Evolutionary conservation across 2,888 invertebrate genomes (phyloP).

Genomic region (Drosophila anomelani): DNA sequence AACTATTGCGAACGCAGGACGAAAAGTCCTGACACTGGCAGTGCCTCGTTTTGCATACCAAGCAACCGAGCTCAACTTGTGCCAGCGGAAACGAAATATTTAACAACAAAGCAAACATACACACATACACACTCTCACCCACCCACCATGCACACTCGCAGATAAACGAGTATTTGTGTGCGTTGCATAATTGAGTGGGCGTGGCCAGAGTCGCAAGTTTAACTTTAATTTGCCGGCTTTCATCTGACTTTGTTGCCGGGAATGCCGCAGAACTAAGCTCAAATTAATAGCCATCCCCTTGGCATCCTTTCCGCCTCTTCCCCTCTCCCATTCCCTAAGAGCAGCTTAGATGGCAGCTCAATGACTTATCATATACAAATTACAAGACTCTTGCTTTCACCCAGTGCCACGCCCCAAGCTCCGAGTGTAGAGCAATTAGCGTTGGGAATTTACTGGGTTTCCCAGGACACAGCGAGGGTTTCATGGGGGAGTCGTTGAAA

Average conservation of each 20-base stretch:
- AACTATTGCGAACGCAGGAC: constrained; percentile 67
- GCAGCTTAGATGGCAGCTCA: constrained; percentile 44
- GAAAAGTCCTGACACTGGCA: constrained; percentile 73
- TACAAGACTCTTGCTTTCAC: constrained; percentile 61
- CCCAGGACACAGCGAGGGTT: neutral
- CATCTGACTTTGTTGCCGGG: constrained; percentile 46
- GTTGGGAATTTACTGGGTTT: constrained; percentile 6
- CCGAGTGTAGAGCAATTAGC: constrained; percentile 28
- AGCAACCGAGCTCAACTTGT: constrained; percentile 62
- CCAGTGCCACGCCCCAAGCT: constrained; percentile 36
- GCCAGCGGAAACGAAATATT: constrained; percentile 80
- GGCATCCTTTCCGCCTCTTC: neutral
- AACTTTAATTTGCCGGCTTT: constrained; percentile 49
- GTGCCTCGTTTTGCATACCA: constrained; percentile 79
- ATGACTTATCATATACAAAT: constrained; percentile 73
- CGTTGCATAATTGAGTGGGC: constrained; percentile 68
- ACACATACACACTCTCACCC: constrained; percentile 17
- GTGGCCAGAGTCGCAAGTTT: constrained; percentile 52
- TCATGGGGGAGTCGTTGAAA: neutral
- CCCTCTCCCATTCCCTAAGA: neutral
- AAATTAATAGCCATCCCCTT: constrained; percentile 47
- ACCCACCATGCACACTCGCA: constrained; percentile 6
- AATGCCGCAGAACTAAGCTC: constrained; percentile 43
- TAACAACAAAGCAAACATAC: constrained; percentile 71
- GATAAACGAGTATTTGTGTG: constrained; percentile 25